phyloP scores from a whole-genome alignment of 2,113 vertebrate genomes.

The Semicossyphus pulcher region DNA sequence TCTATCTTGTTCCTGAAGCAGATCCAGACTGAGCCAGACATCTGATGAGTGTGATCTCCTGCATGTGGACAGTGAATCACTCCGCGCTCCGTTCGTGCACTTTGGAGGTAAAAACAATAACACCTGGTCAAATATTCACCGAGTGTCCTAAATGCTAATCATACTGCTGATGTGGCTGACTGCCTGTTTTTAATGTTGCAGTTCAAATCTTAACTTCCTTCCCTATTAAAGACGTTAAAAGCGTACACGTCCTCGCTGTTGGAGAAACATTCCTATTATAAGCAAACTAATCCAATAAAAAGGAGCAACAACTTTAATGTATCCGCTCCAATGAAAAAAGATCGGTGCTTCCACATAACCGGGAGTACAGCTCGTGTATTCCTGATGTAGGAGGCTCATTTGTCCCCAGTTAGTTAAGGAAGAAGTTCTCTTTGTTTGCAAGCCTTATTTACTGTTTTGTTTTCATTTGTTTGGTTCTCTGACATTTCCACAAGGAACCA shows the following conservation, averaged over 20 bases:
- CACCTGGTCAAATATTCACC: conserved; percentile 43
- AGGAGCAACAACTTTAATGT: not conserved
- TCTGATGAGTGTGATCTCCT: conserved; percentile 40
- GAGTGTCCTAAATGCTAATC: conserved; percentile 3
- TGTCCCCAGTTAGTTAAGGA: not conserved
- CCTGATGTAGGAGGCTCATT: not conserved
- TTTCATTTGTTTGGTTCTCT: not conserved
- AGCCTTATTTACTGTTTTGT: not conserved
- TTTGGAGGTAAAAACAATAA: conserved; percentile 49
- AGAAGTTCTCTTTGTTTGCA: not conserved
- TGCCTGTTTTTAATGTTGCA: not conserved
- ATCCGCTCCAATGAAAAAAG: not conserved
- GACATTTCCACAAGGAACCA: not conserved
- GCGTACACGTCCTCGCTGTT: not conserved
- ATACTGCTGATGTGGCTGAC: not conserved
- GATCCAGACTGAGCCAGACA: conserved; percentile 43
- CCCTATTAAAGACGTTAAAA: not conserved
- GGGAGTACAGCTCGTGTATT: not conserved
- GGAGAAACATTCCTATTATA: not conserved
- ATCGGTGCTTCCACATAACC: not conserved
- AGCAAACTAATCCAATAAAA: not conserved
- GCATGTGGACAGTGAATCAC: conserved; percentile 51
- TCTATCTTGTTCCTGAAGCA: conserved; percentile 37
- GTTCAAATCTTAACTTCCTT: not conserved
- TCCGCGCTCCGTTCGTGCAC: conserved; percentile 24